Evolutionary conservation across 2,797 vertebrate species (phyloP).

Genomic region (Trachurus trachurus): DNA sequence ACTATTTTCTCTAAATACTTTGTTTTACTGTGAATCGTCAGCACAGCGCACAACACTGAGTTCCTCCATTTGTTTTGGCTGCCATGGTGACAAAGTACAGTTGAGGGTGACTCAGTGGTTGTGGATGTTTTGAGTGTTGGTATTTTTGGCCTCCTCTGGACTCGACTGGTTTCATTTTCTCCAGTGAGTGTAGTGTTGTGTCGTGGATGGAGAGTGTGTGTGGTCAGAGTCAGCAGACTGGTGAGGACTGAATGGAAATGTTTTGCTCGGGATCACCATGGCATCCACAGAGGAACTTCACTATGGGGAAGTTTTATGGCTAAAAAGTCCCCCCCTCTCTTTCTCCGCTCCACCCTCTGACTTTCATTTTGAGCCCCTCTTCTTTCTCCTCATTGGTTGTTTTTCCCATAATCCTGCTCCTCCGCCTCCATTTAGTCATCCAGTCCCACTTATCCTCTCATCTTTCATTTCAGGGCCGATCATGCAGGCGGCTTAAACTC

Average conservation of each 20-base stretch:
- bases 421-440: constrained; percentile 19
- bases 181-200: not conserved
- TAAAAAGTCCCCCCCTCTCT: not conserved
- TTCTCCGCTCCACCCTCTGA: constrained; percentile 38
- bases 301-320: constrained; percentile 40
- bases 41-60: not conserved
- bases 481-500: constrained; percentile 79
- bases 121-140: constrained; percentile 25
- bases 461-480: constrained; percentile 76
- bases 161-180: constrained; percentile 54
- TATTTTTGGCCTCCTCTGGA: constrained; percentile 49
- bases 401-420: constrained; percentile 15
- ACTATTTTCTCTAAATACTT: constrained; percentile 9
- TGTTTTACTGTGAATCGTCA: constrained; percentile 6
- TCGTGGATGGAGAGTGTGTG: not conserved
- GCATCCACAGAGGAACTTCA: constrained; percentile 16
- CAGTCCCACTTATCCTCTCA: constrained; percentile 35
- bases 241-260: constrained; percentile 50
- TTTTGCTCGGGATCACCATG: constrained; percentile 56
- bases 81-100: constrained; percentile 32
- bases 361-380: constrained; percentile 44
- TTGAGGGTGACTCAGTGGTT: constrained; percentile 51
- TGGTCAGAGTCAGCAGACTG: constrained; percentile 50
- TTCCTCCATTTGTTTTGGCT: constrained; percentile 35
- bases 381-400: constrained; percentile 27